Base-by-base conservation (phyloP, 2,888 invertebrate species). In the Isotomurus palustris region DNA sequence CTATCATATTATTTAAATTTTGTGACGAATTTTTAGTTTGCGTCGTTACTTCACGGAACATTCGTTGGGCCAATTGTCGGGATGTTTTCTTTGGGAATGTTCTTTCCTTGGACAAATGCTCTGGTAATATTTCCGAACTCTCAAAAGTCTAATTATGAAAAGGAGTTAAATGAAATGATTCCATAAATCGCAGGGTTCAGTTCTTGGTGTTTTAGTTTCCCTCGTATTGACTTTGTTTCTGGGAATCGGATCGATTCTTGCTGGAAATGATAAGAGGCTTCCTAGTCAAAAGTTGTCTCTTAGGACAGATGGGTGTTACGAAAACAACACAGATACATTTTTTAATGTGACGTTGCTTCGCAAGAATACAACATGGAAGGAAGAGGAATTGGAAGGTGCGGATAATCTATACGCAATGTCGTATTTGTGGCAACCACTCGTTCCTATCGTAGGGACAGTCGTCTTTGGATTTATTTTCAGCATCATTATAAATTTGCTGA, bases 11-110 rank as follows among this genome's bases (percentile, higher is more conserved):
- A 43, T 52, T 21, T 19, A 21, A 29, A 22, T 50, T 50, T 38
- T 25, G 22, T 8, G 6, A 38, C 29, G 41, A 21, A 43, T 32
- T 50, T 75, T 2, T 70, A 80, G 79, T 86, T 90, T 1, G 90
- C 91, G 0, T 77, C 91, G 1, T 88, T 89, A 49, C 85, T 91
- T 72, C 91, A 91, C 73, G 92, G 92, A 1, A 87, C 92, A 80
- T 86, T 89, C 17, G 91, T 91, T 2, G 92, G 92, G 2, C 86
- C 92, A 0, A 86, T 90, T 0, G 77, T 92, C 24, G 92, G 91
- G 0, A 78, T 91, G 2, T 93, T 93, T 74, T 83, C 88, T 0
- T 78, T 92, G 22, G 92, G 93, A 53, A 91, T 93, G 83, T 85
- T 88, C 68, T 85, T 91, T 68, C 91, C 92, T 0, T 87, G 85